Evolutionary conservation across 2,888 invertebrate genomes (phyloP), one percentile per base, ranked within the genome.

Genomic region (Hydraecia micacea): DNA sequence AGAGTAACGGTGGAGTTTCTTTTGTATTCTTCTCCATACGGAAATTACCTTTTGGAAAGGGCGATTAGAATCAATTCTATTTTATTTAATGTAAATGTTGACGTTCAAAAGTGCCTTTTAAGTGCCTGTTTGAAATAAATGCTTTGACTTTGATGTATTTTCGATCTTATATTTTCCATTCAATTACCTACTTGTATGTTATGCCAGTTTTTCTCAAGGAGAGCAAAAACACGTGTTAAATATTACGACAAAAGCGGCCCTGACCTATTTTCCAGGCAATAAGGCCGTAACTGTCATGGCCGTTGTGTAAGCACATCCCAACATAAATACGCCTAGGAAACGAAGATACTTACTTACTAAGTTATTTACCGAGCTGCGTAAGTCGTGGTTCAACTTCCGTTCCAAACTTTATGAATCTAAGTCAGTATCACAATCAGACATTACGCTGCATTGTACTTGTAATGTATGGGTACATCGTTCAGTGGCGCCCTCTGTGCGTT

Each of bases 371-470:
- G n/a, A 52, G 18, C 6, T 49, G 11, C 46, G n/a, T 79, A 13
- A 55, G 6, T 18, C 18, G 2, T 39, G n/a, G n/a, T 42, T 52
- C 28, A 46, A n/a, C 21, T 75, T 68, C 79, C 0, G 74, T 80
- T 87, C 83, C 86, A 36, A 13, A 1, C 13, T 21, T 58, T 1
- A 13, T 52, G 21, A 74, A 87, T 85, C 87, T 58, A 76, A 72
- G 79, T 15, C 7, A 9, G n/a, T 73, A 60, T 52, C 69, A 73
- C 75, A 63, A 70, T 77, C 80, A 77, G 65, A 71, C 63, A 75
- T 84, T 70, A 83, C 36, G 42, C 21, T 21, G 42, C n/a, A n/a
- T n/a, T n/a, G 74, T 52, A 74, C 69, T 68, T 32, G 60, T 66
- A 73, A 73, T 65, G 71, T 74, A 63, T 52, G 21, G 67, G 25